Percentiles rank a stretch among this genome's conserved stretches.
Conservation (phyloP, 2,113 vertebrate species). For the Triplophysa dalaica region DNA sequence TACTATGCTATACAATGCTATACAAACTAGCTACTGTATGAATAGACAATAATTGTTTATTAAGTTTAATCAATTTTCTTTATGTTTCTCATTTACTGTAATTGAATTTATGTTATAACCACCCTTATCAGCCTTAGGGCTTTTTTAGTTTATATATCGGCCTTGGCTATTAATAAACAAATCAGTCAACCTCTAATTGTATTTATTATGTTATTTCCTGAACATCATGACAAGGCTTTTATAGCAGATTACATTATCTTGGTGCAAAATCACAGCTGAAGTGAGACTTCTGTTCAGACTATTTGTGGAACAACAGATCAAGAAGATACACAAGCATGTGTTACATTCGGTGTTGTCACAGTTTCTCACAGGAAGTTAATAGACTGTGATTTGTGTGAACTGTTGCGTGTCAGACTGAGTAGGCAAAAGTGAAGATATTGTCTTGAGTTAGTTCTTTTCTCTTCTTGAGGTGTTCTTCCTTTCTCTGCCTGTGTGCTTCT, state of each 20-base stretch:
- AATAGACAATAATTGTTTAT: too few species aligned
- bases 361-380: conserved; percentile 25
- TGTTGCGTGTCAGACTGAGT: conserved; percentile 11
- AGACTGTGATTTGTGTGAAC: conserved; percentile 16
- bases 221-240: too few species aligned
- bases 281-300: conserved; percentile 1
- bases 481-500: conserved; percentile 40
- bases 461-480: not conserved
- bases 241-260: not conserved
- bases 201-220: too few species aligned
- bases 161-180: too few species aligned
- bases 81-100: too few species aligned
- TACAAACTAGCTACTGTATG: too few species aligned
- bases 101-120: too few species aligned
- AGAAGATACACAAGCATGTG: not conserved
- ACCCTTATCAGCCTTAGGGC: too few species aligned
- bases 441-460: conserved; percentile 3
- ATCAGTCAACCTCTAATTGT: too few species aligned
- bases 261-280: not conserved
- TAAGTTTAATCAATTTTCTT: too few species aligned
- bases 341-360: not conserved
- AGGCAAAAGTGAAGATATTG: not conserved
- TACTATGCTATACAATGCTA: too few species aligned
- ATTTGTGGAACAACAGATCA: conserved; percentile 17
- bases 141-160: too few species aligned